Conservation (phyloP, 2,113 vertebrate species). For the Bothrops jararaca region DNA sequence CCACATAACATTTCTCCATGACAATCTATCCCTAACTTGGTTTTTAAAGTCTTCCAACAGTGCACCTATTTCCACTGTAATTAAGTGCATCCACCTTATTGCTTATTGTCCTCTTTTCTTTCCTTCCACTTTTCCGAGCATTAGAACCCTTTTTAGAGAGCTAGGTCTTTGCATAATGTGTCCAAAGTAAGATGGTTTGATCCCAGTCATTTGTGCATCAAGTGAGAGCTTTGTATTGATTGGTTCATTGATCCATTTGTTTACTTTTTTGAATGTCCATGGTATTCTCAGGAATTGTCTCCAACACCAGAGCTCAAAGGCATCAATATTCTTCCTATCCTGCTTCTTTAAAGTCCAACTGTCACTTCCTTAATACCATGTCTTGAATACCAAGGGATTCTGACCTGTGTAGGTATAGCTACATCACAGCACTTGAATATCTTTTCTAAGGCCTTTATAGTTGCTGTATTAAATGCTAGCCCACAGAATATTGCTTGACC, state of each 20-base stretch:
- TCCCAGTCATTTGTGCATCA: not conserved
- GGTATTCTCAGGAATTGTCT: not conserved
- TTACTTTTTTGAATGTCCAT: not conserved
- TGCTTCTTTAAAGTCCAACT: not conserved
- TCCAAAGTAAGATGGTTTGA: not conserved
- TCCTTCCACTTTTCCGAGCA: not conserved
- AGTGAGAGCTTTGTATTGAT: not conserved
- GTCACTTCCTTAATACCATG: not conserved
- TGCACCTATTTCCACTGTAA: not conserved
- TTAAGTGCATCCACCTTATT: not conserved
- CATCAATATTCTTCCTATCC: not conserved
- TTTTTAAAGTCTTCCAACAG: not conserved
- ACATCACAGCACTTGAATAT: not conserved
- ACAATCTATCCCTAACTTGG: not conserved
- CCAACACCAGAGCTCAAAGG: not conserved
- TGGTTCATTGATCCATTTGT: not conserved
- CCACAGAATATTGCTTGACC: not conserved
- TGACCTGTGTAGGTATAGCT: not conserved
- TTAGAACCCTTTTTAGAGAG: not conserved
- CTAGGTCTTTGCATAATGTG: not conserved
- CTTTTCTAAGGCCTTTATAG: not conserved
- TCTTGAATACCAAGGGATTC: not conserved
- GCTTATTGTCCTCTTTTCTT: not conserved
- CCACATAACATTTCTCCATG: not conserved
- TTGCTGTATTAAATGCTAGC: not conserved